A percentile compares a stretch with the other conserved stretches of the same genome.
Conservation (phyloP, 1,140 invertebrate genomes). For the Phymorhynchus buccinoides region DNA sequence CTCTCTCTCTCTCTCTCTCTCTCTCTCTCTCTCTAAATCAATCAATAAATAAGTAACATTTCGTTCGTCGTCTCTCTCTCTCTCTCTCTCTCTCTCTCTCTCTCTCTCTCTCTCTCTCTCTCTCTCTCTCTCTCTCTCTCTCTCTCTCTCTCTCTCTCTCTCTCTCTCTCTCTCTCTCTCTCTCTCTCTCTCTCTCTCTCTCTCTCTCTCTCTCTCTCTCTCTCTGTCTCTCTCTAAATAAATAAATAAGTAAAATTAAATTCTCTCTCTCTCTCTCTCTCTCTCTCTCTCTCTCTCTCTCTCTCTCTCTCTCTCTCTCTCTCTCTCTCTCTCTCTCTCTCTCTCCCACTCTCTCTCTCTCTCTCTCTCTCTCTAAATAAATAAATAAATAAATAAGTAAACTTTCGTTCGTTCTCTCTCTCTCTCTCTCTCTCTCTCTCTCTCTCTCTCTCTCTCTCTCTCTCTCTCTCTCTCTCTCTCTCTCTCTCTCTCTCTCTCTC, state of each 20-base stretch:
- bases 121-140: slow-evolving; percentile 6
- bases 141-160: background rate
- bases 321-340: background rate
- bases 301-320: background rate
- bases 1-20: background rate
- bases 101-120: background rate
- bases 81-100: background rate
- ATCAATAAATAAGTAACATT: too few relatives aligned
- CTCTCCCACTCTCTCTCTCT: background rate
- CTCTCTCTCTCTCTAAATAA: background rate
- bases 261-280: background rate
- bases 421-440: background rate
- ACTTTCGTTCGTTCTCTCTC: too few relatives aligned
- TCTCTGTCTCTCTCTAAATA: too few relatives aligned
- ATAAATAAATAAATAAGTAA: too few relatives aligned
- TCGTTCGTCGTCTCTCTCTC: background rate
- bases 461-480: slow-evolving; percentile 10
- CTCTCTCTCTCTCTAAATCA: background rate
- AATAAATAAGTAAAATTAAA: too few relatives aligned
- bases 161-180: background rate
- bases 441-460: background rate
- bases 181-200: background rate
- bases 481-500: background rate
- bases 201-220: too few relatives aligned
- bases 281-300: background rate